Evolutionary conservation across 2,113 vertebrate species (phyloP), one percentile per base, ranked within the genome.

Genomic region (Eudyptes chrysolophus): DNA sequence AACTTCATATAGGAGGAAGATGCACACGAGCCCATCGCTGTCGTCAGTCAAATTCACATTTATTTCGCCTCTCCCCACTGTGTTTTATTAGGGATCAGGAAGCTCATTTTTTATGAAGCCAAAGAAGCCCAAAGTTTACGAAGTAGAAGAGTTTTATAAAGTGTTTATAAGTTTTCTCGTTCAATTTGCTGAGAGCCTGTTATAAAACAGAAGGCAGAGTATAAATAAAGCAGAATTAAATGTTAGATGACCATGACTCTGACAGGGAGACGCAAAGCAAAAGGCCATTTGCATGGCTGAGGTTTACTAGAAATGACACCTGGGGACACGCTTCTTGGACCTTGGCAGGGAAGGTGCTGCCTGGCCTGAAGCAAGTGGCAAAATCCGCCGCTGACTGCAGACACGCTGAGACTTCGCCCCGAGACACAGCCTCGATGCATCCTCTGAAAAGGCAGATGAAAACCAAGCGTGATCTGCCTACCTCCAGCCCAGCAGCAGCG

Each of bases 1-100:
- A 58, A 25, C 71, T 27, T 61, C 1, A 0, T 20, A 30, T 48
- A 65, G 62, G 38, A 54, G 14, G 36, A 38, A 34, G 46, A 24
- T 17, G n/a, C 0, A 1, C 22, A 9, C 0, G 1, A 88, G 48
- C 17, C 42, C 66, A 38, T 36, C 1, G 0, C 72, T 51, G 54
- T 9, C 9, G 1, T 51, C 34, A 26, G 72, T 9, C 16, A 2
- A 24, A 61, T 38, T 51, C 32, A 7, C 42, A 11, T 25, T 66
- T 55, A 20, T 66, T n/a, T 64, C 4, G 3, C 46, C 34, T 19
- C 40, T 49, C 29, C 27, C 8, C 1, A 0, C 48, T 32, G 51
- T 10, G 51, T 46, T 69, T 65, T 58, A 27, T n/a, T 19, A 26
- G 26, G 34, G 29, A 57, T 29, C 24, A 14, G 32, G 65, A 72